Evolutionary conservation across 2,888 invertebrate genomes (phyloP).

Genomic region (Chrysopilus asiliformis): DNA sequence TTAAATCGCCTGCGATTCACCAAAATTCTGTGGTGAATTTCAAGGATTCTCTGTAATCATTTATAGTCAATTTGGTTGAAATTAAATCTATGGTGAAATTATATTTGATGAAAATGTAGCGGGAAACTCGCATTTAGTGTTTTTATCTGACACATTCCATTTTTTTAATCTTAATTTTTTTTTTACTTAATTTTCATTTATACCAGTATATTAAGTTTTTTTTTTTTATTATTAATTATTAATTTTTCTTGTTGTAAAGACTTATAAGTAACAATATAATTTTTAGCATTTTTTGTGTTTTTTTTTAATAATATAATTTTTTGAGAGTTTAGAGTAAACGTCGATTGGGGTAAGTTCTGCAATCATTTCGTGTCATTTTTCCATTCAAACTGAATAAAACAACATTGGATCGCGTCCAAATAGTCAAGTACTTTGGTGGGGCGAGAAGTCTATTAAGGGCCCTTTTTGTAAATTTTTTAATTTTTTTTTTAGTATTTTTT

Average conservation of each 20-base stretch:
- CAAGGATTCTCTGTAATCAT: too few relatives aligned
- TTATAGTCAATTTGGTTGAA: too few relatives aligned
- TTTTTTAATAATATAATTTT: constrained; percentile 11
- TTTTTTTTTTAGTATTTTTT: constrained; percentile 55
- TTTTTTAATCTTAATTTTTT: constrained; percentile 3
- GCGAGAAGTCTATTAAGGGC: constrained; percentile 80
- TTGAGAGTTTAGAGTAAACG: constrained; percentile 9
- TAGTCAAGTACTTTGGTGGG: constrained; percentile 47
- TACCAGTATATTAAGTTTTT: too few relatives aligned
- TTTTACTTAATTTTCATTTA: constrained; percentile 10
- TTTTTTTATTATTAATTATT: constrained; percentile 9
- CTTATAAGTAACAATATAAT: constrained; percentile 17
- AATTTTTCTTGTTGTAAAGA: constrained; percentile 14
- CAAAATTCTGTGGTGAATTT: too few relatives aligned
- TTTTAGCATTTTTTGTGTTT: constrained; percentile 13
- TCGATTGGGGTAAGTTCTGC: constrained; percentile 8
- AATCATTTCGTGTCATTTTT: constrained; percentile 7
- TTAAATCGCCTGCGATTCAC: too few relatives aligned
- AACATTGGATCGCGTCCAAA: constrained; percentile 31
- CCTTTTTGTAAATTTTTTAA: constrained; percentile 64
- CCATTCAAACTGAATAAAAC: constrained; percentile 11
- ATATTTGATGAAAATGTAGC: too few relatives aligned
- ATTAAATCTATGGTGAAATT: too few relatives aligned
- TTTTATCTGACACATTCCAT: too few relatives aligned
- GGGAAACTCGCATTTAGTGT: too few relatives aligned